These are phyloP conservation scores for Dromiciops gliroides DNA, from an alignment of 2,113 vertebrate species.

Conservation along the genomic window DNA sequence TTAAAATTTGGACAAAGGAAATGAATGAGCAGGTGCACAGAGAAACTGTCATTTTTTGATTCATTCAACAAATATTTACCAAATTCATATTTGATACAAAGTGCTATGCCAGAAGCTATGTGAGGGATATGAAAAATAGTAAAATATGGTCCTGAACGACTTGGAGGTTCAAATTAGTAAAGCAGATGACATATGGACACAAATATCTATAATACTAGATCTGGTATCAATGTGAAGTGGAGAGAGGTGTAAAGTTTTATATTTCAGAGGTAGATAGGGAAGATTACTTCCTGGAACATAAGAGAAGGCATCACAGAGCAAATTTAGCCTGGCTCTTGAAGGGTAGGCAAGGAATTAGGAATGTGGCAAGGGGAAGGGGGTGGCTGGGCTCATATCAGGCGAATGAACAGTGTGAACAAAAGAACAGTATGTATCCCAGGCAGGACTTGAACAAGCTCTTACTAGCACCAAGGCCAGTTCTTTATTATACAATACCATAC, in stretches of 20 bases:
- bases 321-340: background rate
- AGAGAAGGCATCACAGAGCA: background rate
- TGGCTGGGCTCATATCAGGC: background rate
- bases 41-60: background rate
- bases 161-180: background rate
- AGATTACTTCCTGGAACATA: background rate
- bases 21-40: background rate
- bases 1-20: background rate
- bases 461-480: background rate
- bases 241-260: background rate
- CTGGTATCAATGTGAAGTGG: background rate
- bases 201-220: background rate
- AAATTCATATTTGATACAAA: background rate
- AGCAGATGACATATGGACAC: background rate
- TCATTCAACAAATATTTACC: background rate
- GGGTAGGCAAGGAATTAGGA: background rate
- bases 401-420: background rate
- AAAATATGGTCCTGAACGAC: background rate
- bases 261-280: background rate
- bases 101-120: background rate
- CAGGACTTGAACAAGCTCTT: background rate
- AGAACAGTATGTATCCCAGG: background rate
- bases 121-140: background rate
- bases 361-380: background rate
- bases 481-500: background rate